These are phyloP conservation scores for Conomelus anceps DNA, from an alignment of 2,888 invertebrate genomes.

Conservation along the genomic window DNA sequence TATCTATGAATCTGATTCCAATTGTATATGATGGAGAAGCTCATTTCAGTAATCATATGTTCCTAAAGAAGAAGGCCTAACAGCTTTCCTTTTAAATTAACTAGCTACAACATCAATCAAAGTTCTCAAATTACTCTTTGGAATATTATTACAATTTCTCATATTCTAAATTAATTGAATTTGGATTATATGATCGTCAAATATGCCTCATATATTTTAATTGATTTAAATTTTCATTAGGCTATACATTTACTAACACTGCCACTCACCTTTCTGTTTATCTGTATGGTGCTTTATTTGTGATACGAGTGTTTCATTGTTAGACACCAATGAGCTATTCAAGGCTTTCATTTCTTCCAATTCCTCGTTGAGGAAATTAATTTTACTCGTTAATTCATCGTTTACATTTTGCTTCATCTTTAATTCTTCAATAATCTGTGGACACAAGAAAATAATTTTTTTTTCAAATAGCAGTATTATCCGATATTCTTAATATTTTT, in stretches of 20 bases:
- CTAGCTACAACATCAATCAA: too few species aligned
- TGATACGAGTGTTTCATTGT: not conserved
- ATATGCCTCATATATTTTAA: not conserved
- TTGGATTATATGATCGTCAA: not conserved
- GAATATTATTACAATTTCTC: too few species aligned
- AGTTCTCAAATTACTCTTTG: too few species aligned
- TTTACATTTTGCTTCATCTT: not conserved
- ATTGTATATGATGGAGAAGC: too few species aligned
- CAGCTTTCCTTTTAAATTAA: too few species aligned
- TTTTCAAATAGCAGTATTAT: too few species aligned
- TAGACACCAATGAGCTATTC: not conserved
- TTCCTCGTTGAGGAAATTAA: not conserved
- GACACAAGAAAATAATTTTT: not conserved
- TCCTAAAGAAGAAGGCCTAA: too few species aligned
- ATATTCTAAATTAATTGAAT: too few species aligned
- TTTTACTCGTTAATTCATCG: not conserved
- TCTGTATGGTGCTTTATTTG: not conserved
- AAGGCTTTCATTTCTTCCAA: not conserved
- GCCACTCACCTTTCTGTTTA: not conserved
- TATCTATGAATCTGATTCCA: too few species aligned
- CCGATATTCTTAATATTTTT: too few species aligned
- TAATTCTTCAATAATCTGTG: not conserved
- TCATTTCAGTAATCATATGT: too few species aligned
- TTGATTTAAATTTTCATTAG: not conserved
- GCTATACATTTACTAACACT: not conserved